Conservation (phyloP, 2,888 invertebrate genomes). For the Chydorus sphaericus region DNA sequence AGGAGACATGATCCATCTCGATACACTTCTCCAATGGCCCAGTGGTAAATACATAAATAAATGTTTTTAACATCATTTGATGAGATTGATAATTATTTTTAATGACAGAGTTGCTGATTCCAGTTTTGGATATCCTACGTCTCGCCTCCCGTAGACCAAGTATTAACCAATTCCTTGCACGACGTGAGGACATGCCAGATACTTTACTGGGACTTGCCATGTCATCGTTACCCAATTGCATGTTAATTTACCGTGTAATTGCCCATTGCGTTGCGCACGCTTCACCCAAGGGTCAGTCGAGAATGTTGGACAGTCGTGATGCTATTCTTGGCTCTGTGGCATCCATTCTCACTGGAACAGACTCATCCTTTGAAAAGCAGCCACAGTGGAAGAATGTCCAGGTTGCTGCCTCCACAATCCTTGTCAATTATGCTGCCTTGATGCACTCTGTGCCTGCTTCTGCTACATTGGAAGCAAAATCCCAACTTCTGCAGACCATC, state of each 20-base stretch:
- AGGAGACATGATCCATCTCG: not conserved
- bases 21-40: not conserved
- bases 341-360: constrained; percentile 37
- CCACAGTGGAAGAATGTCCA: constrained; percentile 28
- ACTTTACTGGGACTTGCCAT: constrained; percentile 30
- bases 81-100: not conserved
- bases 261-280: constrained; percentile 66
- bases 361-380: constrained; percentile 10
- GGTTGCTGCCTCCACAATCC: constrained; percentile 55
- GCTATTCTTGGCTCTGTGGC: constrained; percentile 39
- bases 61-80: not conserved
- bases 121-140: constrained; percentile 73
- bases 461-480: constrained; percentile 23
- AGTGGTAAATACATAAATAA: not conserved
- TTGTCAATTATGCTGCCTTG: constrained; percentile 51
- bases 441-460: not conserved
- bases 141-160: constrained; percentile 53
- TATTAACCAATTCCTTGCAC: constrained; percentile 17
- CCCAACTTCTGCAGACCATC: constrained; percentile 35
- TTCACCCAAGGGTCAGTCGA: constrained; percentile 39
- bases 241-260: constrained; percentile 60
- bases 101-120: constrained; percentile 41
- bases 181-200: constrained; percentile 27
- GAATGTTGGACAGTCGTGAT: constrained; percentile 42
- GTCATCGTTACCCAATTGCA: constrained; percentile 48